Conservation (phyloP, 2,888 invertebrate genomes). For the Abscondita cerata region DNA sequence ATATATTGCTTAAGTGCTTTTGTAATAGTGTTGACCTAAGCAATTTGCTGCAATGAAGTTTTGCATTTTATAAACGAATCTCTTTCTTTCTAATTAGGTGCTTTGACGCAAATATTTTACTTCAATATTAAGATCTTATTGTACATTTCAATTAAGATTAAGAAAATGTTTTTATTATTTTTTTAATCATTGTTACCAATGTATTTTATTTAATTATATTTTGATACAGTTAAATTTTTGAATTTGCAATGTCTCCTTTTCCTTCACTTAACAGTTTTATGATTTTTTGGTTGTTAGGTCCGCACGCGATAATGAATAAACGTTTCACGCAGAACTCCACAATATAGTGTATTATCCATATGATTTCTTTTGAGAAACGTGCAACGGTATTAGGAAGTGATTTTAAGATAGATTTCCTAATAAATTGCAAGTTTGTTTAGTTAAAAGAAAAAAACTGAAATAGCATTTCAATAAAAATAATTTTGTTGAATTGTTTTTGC, state of each 20-base stretch:
- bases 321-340: no score
- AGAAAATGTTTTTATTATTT: constrained; percentile 4
- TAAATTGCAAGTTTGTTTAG: no score
- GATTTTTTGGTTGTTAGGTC: no score
- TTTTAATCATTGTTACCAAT: constrained; percentile 9
- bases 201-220: constrained; percentile 7
- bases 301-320: no score
- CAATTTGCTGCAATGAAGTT: background rate
- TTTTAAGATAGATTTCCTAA: no score
- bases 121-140: background rate
- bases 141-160: background rate
- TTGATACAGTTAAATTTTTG: background rate
- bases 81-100: background rate
- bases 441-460: no score
- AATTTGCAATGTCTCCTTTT: background rate
- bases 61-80: constrained; percentile 10
- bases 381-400: no score
- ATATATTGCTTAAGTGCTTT: constrained; percentile 9
- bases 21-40: constrained; percentile 1
- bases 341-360: no score
- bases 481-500: no score
- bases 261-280: no score
- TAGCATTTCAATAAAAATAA: no score
- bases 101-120: background rate
- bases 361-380: no score